Conservation (phyloP, 2,888 invertebrate species). For the Drosophila mimica region DNA sequence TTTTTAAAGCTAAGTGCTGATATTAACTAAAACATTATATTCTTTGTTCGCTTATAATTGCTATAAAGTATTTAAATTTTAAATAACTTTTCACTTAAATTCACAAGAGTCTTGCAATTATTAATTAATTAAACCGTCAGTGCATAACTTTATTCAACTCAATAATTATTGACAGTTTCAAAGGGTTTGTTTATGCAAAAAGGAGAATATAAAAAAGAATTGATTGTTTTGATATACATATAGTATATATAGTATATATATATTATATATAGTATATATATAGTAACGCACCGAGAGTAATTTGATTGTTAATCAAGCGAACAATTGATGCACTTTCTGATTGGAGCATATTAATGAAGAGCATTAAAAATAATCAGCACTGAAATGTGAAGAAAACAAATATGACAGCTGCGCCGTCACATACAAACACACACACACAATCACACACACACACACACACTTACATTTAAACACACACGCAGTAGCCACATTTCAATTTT, state of each 20-base stretch:
- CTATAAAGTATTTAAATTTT: background rate
- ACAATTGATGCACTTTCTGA: constrained; percentile 40
- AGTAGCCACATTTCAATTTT: constrained; percentile 64
- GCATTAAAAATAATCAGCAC: constrained; percentile 76
- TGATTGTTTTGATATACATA: background rate
- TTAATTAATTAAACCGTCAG: background rate
- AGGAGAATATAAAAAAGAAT: background rate
- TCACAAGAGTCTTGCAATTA: background rate
- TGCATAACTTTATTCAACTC: background rate
- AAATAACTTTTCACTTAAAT: background rate
- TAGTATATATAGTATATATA: too few relatives aligned
- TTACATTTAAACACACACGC: constrained; percentile 1
- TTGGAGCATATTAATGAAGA: constrained; percentile 68
- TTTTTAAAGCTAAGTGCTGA: background rate
- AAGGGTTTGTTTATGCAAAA: background rate
- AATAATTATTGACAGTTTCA: constrained; percentile 3
- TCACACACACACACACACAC: constrained; percentile 10
- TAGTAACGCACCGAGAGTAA: background rate
- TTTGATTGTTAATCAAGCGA: constrained; percentile 27
- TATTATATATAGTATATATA: background rate
- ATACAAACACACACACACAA: constrained; percentile 1
- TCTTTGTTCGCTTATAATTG: background rate
- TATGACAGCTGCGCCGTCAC: constrained; percentile 56
- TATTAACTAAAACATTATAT: background rate
- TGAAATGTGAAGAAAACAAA: constrained; percentile 50